Evolutionary conservation across 53 echinoderm and acorn worm species (phyloP), one percentile per base, ranked within the genome.

Genomic region (Astropecten irregularis): DNA sequence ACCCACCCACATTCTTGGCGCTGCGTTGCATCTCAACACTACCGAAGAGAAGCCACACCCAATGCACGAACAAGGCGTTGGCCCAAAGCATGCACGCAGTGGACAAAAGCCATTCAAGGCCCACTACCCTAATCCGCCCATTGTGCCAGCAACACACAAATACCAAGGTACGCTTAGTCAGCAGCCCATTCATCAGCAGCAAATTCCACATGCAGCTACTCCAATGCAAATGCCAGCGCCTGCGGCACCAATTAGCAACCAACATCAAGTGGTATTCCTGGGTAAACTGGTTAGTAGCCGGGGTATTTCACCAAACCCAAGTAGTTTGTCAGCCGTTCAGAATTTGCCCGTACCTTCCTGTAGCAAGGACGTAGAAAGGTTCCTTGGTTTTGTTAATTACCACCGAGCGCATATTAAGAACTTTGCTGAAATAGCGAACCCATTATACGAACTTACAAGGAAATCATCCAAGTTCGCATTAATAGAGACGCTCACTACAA

Each of bases 341-440:
- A 26, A 74, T 11, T 85, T 71, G 86, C 66, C 86, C 5, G 0
- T 48, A 46, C 86, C 76, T 30, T 73, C 47, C 11, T 61, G 46
- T 6, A 32, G 62, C 10, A 64, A 28, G n/a, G 86, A 85, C 14
- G 86, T 76, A 28, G 29, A 72, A 18, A 72, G 60, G 14, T 81
- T 81, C 20, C 30, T 87, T 20, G 87, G 87, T 3, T 62, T 88
- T 14, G 68, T 55, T 20, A 46, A 55, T 18, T 88, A 88, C 52
- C 82, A 88, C 33, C 32, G 82, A 14, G 31, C 61, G 40, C 82
- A 82, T 68, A 82, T 82, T 15, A 1, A 32, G 49, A 49, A 61
- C 1, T 88, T 82, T 50, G 30, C 64, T 25, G 6, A 51, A 14
- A 71, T 81, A 32, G 83, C 88, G 9, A 39, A 47, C 3, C 88